A percentile compares a stretch with the other conserved stretches of the same genome.
These are phyloP conservation scores for Platanista minor DNA, from an alignment of 2,113 vertebrate species.

Conservation along the genomic window DNA sequence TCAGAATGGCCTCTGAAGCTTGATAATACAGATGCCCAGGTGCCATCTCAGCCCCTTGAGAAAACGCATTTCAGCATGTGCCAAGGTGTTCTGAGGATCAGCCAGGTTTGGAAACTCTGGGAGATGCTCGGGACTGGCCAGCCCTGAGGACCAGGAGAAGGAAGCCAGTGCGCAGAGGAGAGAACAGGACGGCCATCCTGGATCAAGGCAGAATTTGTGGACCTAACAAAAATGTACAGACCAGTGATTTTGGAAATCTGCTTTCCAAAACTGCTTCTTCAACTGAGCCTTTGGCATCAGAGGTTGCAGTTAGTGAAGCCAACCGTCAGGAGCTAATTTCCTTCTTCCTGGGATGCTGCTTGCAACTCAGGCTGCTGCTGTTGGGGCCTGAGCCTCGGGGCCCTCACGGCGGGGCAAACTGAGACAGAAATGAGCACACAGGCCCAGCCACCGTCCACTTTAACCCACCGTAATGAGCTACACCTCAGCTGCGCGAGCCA, in stretches of 20 bases:
- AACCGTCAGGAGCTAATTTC: slow-evolving; percentile 6
- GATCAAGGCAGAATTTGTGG: background rate
- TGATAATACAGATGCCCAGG: background rate
- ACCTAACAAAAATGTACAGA: background rate
- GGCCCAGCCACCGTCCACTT: background rate
- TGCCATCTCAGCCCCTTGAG: background rate
- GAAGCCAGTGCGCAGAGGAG: background rate
- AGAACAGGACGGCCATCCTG: background rate
- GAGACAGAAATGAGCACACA: background rate
- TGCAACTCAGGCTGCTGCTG: background rate
- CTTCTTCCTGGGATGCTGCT: slow-evolving; percentile 46
- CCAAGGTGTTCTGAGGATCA: background rate
- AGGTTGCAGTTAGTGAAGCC: background rate
- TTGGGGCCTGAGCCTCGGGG: background rate
- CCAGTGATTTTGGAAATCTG: background rate
- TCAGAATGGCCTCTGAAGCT: background rate
- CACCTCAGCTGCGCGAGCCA: no score
- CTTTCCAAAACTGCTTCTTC: background rate
- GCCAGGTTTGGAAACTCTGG: background rate
- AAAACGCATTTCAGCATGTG: background rate
- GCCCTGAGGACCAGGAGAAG: background rate
- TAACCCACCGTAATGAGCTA: background rate
- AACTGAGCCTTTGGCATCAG: background rate
- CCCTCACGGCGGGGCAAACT: background rate
- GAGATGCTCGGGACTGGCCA: background rate